Percentiles rank a stretch among this genome's conserved stretches.
These are phyloP conservation scores for Heteronetta atricapilla DNA, from an alignment of 2,113 vertebrate species.

Conservation along the genomic window DNA sequence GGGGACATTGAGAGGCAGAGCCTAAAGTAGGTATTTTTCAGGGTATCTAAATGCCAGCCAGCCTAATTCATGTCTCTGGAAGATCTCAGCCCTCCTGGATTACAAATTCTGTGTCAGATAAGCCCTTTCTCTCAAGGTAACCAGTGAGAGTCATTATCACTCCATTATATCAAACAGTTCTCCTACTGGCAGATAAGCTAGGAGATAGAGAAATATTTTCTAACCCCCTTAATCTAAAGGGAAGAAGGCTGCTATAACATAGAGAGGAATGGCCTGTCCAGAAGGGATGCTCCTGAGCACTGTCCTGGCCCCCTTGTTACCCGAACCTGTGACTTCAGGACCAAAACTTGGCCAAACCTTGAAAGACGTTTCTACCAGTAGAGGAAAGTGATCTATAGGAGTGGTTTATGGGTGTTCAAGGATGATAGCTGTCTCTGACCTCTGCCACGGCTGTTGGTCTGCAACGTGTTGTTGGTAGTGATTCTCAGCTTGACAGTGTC, in stretches of 20 bases:
- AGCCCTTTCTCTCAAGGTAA: slow-evolving; percentile 1
- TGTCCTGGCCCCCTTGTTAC: background rate
- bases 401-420: background rate
- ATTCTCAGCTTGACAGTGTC: background rate
- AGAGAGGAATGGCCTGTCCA: background rate
- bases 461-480: background rate
- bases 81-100: slow-evolving; percentile 4
- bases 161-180: slow-evolving; percentile 14
- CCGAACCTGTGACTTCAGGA: background rate
- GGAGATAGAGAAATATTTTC: background rate
- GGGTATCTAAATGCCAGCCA: background rate
- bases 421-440: background rate
- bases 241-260: background rate
- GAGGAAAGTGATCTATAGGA: background rate
- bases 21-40: background rate
- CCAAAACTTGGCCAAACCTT: background rate
- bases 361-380: background rate
- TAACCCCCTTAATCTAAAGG: slow-evolving; percentile 7
- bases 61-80: slow-evolving; percentile 16
- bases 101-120: background rate
- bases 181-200: background rate
- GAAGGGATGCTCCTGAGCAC: background rate
- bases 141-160: background rate
- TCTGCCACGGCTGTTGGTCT: background rate
- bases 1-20: background rate